Evolutionary conservation across 2,888 invertebrate genomes (phyloP).

Genomic region (Zaprionus obscuricornis): DNA sequence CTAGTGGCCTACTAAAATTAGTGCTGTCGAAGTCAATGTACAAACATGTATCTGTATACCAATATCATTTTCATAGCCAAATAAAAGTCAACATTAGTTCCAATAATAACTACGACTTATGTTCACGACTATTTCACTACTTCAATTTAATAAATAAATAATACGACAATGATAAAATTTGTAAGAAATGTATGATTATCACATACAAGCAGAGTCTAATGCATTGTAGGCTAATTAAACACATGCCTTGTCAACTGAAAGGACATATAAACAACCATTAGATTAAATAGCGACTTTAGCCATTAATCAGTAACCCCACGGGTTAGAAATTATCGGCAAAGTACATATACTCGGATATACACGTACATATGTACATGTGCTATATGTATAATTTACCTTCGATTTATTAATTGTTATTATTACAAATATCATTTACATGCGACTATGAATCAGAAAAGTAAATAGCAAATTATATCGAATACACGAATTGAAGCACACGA

Average conservation of each 20-base stretch:
- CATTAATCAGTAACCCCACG: conserved; percentile 66
- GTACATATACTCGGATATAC: neutral
- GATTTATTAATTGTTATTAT: conserved; percentile 69
- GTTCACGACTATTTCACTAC: neutral
- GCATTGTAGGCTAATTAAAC: conserved; percentile 27
- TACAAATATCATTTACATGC: conserved; percentile 44
- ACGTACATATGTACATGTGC: neutral
- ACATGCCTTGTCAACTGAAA: conserved; percentile 31
- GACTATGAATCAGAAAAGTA: conserved; percentile 11
- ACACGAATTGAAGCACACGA: neutral
- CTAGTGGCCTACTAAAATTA: too few species aligned
- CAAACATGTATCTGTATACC: neutral
- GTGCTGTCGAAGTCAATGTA: neutral
- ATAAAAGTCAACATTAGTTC: neutral
- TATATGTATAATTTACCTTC: conserved; percentile 20
- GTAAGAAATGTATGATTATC: conserved; percentile 30
- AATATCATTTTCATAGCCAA: neutral
- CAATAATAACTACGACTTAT: neutral
- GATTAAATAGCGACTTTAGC: conserved; percentile 66
- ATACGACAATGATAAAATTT: conserved; percentile 28
- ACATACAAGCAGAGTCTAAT: too few species aligned
- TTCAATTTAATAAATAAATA: conserved; percentile 47
- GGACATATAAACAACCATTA: conserved; percentile 63
- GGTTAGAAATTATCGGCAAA: conserved; percentile 15
- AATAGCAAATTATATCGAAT: conserved; percentile 46